Percentiles rank a stretch among this genome's conserved stretches.
These are phyloP conservation scores for Selenia dentaria DNA, from an alignment of 2,888 invertebrate genomes.

Conservation along the genomic window DNA sequence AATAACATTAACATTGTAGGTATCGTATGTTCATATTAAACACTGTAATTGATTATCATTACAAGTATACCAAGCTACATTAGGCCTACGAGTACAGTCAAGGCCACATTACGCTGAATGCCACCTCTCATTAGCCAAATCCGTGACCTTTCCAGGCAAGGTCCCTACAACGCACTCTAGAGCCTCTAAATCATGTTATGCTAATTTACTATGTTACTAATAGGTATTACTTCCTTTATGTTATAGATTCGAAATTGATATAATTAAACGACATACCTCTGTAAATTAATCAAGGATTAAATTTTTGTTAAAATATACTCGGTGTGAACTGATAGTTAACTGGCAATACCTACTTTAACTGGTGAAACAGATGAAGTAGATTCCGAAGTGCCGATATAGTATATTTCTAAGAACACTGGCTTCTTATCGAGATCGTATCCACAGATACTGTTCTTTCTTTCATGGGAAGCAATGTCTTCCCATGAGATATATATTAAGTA, in stretches of 20 bases:
- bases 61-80: constrained; percentile 2
- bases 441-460: no score
- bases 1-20: no score
- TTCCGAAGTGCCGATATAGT: no score
- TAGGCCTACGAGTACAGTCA: constrained; percentile 14
- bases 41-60: not conserved
- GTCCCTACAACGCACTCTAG: constrained; percentile 18
- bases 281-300: no score
- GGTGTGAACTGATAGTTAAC: no score
- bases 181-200: constrained; percentile 33
- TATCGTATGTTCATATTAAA: not conserved
- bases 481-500: no score
- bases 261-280: not conserved
- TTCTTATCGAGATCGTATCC: no score
- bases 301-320: no score
- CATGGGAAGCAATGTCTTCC: no score
- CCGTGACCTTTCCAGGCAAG: constrained; percentile 48
- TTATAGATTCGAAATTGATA: constrained; percentile 8
- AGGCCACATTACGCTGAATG: constrained; percentile 22
- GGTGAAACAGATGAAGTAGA: no score
- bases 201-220: constrained; percentile 16
- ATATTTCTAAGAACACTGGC: no score
- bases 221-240: constrained; percentile 13
- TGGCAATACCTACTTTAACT: no score
- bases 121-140: constrained; percentile 36